Percentiles rank a stretch among this genome's conserved stretches.
Evolutionary conservation across 53 echinoderm and acorn worm species (phyloP).

Genomic region (Apostichopus leukothele): DNA sequence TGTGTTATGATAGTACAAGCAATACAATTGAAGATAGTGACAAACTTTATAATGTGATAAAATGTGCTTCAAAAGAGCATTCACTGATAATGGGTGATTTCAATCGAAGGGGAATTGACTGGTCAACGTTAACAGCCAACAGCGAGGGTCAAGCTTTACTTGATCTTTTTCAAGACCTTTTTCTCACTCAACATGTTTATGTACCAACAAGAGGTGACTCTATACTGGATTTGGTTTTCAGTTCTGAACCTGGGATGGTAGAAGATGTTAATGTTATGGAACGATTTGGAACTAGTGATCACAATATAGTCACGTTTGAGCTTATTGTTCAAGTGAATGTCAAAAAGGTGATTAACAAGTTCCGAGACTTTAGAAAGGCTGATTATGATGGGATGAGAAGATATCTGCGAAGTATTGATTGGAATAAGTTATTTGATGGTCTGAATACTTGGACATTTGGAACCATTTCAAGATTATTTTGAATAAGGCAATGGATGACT

Average conservation of each 20-base stretch:
- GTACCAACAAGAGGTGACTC: background rate
- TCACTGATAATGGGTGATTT: too few species aligned
- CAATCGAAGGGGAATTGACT: too few species aligned
- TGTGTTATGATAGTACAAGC: too few species aligned
- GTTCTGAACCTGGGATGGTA: background rate
- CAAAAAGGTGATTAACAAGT: background rate
- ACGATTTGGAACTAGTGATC: background rate
- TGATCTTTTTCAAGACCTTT: too few species aligned
- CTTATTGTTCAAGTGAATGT: background rate
- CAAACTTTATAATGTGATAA: too few species aligned
- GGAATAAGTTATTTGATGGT: background rate
- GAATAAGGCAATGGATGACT: background rate
- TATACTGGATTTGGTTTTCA: background rate
- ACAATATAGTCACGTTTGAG: background rate
- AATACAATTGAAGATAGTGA: too few species aligned
- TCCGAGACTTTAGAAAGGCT: background rate
- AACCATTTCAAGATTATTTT: background rate
- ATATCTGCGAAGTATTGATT: background rate
- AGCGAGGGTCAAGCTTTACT: too few species aligned
- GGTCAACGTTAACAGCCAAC: too few species aligned
- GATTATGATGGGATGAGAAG: conserved; percentile 8
- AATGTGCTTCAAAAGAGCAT: too few species aligned
- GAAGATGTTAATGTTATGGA: background rate
- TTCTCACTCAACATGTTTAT: too few species aligned
- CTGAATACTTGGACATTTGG: background rate